Percentiles rank a stretch among this genome's conserved stretches.
Conservation (phyloP, 2,113 vertebrate species). For the Rhynchopsitta pachyrhyncha region DNA sequence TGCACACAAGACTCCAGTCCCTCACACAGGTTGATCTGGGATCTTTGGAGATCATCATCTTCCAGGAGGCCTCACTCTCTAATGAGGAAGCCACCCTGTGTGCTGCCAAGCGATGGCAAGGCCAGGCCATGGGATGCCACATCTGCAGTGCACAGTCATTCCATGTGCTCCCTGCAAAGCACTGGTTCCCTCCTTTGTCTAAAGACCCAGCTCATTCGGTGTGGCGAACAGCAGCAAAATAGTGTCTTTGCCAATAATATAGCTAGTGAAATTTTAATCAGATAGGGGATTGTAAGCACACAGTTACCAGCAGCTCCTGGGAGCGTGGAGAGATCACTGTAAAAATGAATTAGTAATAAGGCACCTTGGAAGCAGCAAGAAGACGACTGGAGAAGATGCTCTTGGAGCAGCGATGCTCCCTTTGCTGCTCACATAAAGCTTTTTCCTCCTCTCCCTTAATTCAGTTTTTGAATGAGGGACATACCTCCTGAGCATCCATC, state of each 20-base stretch:
- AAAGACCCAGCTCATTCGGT: neutral
- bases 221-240: neutral
- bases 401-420: neutral
- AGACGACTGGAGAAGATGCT: constrained; percentile 5
- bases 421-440: neutral
- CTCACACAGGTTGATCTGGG: rapidly evolving
- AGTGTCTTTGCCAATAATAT: constrained; percentile 67
- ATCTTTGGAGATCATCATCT: neutral
- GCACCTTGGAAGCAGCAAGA: constrained; percentile 32
- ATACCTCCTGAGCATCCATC: neutral
- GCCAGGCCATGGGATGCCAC: neutral
- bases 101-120: neutral
- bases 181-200: neutral
- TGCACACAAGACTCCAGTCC: neutral
- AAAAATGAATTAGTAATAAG: constrained; percentile 70
- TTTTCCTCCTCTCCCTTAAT: neutral
- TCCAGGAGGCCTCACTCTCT: rapidly evolving
- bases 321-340: constrained; percentile 58
- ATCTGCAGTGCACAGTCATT: rapidly evolving
- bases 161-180: rapidly evolving
- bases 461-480: neutral
- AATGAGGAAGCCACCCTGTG: neutral
- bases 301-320: constrained; percentile 52
- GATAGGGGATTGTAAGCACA: constrained; percentile 50
- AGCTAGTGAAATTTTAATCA: constrained; percentile 76